Conservation (phyloP, 2,797 vertebrate genomes). For the Xiphorhynchus erythropygius region DNA sequence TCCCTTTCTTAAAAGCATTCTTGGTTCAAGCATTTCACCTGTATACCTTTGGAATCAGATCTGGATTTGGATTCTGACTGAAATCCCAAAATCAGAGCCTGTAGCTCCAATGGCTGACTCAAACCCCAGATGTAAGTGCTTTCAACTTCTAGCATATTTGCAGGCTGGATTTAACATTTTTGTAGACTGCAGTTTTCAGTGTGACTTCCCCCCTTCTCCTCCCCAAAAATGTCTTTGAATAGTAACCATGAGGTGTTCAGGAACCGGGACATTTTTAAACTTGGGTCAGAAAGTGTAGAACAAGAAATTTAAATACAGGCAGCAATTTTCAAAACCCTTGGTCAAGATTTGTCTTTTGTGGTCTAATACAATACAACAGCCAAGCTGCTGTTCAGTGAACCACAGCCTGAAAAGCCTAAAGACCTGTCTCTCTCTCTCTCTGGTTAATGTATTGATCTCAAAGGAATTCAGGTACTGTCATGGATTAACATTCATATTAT, state of each 20-base stretch:
- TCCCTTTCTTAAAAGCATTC: background rate
- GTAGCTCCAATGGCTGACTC: background rate
- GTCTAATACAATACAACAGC: background rate
- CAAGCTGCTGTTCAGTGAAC: background rate
- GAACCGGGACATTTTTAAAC: background rate
- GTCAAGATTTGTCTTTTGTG: background rate
- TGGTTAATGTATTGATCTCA: background rate
- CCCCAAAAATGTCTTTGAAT: background rate
- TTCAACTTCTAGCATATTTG: background rate
- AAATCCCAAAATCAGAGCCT: background rate
- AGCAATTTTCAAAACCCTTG: background rate
- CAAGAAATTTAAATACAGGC: background rate
- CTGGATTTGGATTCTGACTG: background rate
- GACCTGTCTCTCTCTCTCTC: background rate
- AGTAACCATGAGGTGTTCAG: background rate
- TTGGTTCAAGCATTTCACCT: background rate
- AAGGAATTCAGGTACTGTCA: background rate
- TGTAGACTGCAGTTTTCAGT: background rate
- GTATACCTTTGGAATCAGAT: background rate
- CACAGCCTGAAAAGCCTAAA: background rate
- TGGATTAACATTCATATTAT: background rate
- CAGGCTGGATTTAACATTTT: background rate
- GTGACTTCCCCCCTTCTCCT: background rate
- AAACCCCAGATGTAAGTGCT: background rate
- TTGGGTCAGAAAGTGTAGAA: background rate